Base-by-base conservation (phyloP, 2,797 vertebrate species). In the Enoplosus armatus region DNA sequence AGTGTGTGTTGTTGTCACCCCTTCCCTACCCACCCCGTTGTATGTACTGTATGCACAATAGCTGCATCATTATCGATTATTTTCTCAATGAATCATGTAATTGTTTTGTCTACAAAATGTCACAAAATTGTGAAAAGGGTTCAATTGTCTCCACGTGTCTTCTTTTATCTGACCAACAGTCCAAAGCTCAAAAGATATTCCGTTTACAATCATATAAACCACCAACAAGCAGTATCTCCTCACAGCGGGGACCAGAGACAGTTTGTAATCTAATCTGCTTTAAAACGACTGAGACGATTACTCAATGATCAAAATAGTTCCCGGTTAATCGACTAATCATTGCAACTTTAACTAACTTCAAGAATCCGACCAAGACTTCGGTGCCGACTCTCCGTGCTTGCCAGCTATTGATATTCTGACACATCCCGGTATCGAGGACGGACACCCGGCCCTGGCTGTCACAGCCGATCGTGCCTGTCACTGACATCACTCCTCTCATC, bases 401-500 rank as follows among this genome's bases (percentile, higher is more conserved):
- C 33, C 63, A 37, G 51, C 14, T 15, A 18, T 16, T 50, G 59
- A 81, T 65, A 41, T n/a, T 41, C 67, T 29, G 63, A 69, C 54
- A 43, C 31, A 48, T 67, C 27, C 20, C 6, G n/a, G n/a, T 26
- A 5, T 8, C 26, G 56, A 4, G 48, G 62, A 48, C 47, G 8
- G 33, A 58, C 11, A 14, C 22, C 14, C 26, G 0, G 55, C 59
- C 18, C 63, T 8, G 6, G 20, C 66, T 79, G 82, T 80, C 73
- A 80, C 75, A 47, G 82, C 80, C 59, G 72, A 85, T 67, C 1
- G 84, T 74, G 87, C 87, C 93, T 72, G 89, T 93, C 94, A 87
- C 90, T 86, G 89, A 91, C 93, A 90, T 94, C 93, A 80, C 85
- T 86, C 79, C 41, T 64, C 83, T 94, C 92, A 61, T 90, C 87